A percentile compares a stretch with the other conserved stretches of the same genome.
Conservation (phyloP, 2,797 vertebrate species). For the Ctenochaetus hawaiiensis region DNA sequence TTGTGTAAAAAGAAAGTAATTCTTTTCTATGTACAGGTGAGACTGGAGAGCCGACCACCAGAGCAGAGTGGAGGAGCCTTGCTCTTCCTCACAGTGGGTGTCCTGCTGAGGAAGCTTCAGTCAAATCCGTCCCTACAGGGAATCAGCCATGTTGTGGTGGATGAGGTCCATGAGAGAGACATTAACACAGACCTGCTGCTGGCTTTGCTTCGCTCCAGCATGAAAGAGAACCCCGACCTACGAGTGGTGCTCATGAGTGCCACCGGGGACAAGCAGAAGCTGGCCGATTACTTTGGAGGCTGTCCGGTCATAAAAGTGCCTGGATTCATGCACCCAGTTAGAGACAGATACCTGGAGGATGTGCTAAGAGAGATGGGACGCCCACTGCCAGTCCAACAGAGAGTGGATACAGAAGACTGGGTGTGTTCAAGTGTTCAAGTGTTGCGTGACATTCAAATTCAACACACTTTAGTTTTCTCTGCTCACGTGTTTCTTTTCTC, state of each 20-base stretch:
- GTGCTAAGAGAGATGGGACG: constrained; percentile 89
- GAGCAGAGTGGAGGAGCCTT: constrained; percentile 90
- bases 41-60: constrained; percentile 93
- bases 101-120: constrained; percentile 94
- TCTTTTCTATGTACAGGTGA: constrained; percentile 83
- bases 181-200: constrained; percentile 97
- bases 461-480: background rate
- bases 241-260: constrained; percentile 96
- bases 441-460: too few relatives aligned
- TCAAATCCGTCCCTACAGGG: constrained; percentile 91
- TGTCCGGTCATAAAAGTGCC: constrained; percentile 93
- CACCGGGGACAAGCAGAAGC: constrained; percentile 92
- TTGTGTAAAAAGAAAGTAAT: background rate
- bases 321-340: constrained; percentile 96
- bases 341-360: constrained; percentile 92
- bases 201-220: constrained; percentile 89
- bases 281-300: constrained; percentile 91
- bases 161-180: constrained; percentile 97
- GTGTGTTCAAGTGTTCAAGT: constrained; percentile 40
- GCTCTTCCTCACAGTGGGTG: constrained; percentile 96
- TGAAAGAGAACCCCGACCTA: constrained; percentile 88
- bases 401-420: background rate
- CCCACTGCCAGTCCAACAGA: fast-evolving
- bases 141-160: constrained; percentile 95
- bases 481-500: fast-evolving